Percentiles rank a stretch among this genome's conserved stretches.
These are phyloP conservation scores for Hydraecia micacea DNA, from an alignment of 2,888 invertebrate species.

Conservation along the genomic window DNA sequence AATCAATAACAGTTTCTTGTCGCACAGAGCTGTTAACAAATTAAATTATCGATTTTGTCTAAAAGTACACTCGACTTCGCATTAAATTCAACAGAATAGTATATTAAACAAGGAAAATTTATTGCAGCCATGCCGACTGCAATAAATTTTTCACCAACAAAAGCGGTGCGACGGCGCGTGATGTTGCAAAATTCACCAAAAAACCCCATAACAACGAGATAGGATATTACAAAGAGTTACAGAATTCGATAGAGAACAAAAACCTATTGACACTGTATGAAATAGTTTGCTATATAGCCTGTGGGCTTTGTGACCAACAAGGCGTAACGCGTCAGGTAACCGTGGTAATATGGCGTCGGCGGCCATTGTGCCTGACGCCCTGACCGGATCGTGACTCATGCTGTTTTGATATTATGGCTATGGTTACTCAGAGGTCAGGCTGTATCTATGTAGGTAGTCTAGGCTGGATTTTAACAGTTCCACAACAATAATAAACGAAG, in stretches of 20 bases:
- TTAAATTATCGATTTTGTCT: constrained; percentile 30
- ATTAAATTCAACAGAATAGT: background rate
- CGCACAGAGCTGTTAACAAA: constrained; percentile 15
- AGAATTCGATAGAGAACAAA: constrained; percentile 30
- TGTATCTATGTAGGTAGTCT: background rate
- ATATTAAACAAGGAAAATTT: background rate
- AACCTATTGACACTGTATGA: constrained; percentile 27
- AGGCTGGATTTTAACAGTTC: background rate
- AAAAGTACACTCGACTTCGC: constrained; percentile 4
- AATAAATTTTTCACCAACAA: constrained; percentile 22
- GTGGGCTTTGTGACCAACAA: constrained; percentile 31
- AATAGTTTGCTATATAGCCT: constrained; percentile 35
- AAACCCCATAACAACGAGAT: constrained; percentile 15
- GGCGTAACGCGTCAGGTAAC: constrained; percentile 58
- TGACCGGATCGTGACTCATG: constrained; percentile 54
- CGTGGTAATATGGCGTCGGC: constrained; percentile 34
- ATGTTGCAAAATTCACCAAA: constrained; percentile 34
- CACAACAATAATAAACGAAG: background rate
- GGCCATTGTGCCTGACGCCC: constrained; percentile 22
- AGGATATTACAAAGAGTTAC: constrained; percentile 17
- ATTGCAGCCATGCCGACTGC: background rate
- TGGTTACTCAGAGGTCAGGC: background rate
- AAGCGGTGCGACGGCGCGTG: constrained; percentile 21
- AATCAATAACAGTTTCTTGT: background rate
- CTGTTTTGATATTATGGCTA: constrained; percentile 10